These are phyloP conservation scores for Platanista minor DNA, from an alignment of 2,113 vertebrate genomes.

Conservation along the genomic window DNA sequence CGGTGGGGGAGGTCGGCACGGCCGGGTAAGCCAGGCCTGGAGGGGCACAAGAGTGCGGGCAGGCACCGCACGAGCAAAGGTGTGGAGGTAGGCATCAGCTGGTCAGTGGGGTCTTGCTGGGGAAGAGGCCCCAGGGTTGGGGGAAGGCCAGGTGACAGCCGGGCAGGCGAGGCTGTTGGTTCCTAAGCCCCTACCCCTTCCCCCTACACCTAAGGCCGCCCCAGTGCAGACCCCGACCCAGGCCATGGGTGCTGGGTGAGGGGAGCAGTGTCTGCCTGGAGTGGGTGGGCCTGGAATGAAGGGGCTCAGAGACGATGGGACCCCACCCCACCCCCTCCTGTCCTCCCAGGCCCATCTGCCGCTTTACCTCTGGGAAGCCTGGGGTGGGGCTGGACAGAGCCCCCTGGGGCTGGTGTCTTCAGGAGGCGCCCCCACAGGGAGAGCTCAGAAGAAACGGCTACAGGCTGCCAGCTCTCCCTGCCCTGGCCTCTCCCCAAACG, in stretches of 20 bases:
- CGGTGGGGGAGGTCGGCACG: too few species aligned
- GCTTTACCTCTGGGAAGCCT: background rate
- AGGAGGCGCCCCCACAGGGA: background rate
- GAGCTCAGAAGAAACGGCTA: background rate
- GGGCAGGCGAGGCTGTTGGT: background rate
- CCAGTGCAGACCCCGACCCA: background rate
- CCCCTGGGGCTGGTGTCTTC: background rate
- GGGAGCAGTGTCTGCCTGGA: background rate
- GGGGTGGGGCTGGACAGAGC: background rate
- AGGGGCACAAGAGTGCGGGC: background rate
- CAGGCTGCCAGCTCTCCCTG: background rate
- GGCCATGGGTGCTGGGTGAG: background rate
- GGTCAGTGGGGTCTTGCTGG: background rate
- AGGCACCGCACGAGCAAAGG: background rate
- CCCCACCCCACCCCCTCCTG: background rate
- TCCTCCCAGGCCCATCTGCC: background rate
- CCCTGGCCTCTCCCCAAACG: accelerated
- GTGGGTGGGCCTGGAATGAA: too few species aligned
- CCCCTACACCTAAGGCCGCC: background rate
- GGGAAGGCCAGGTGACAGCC: background rate
- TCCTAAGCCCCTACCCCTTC: background rate
- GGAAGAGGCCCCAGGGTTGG: background rate
- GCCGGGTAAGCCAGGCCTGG: background rate
- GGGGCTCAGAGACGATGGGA: background rate
- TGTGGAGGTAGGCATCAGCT: accelerated